Evolutionary conservation across 2,888 invertebrate species (phyloP), one percentile per base, ranked within the genome.

Genomic region (Lordiphosa fenestrarum): DNA sequence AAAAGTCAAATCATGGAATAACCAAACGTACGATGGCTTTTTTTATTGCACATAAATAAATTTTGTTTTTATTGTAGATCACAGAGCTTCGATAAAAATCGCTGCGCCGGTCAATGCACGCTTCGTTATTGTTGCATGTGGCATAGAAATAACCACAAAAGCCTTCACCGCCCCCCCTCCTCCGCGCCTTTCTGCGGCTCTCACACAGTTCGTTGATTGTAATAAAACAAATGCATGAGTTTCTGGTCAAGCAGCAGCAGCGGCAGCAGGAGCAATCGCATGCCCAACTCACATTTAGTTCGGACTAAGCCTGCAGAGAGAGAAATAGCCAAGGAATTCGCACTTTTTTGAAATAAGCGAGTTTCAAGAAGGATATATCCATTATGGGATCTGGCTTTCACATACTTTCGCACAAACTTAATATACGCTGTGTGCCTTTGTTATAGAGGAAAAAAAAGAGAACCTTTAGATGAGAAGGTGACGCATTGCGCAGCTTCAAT

Each of bases 81-180:
- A 67, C 50, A 69, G 66, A 73, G 56, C 65, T 64, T 65, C 76
- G 77, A 83, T 80, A 80, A 82, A 73, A 77, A 78, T 83, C 67
- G 66, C 55, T 48, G 60, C 49, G 62, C 6, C 63, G 60, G 72
- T 69, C 82, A 74, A 37, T 74, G 82, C 53, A 67, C 78, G 75
- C 69, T 35, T 51, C 55, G 48, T 23, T 46, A n/a, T 42, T 12
- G 25, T n/a, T 25, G 30, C 30, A 30, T 30, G 30, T 30, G 30
- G 7, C 30, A 30, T 30, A 30, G 30, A 30, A 30, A 30, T 30
- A 30, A 30, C 30, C 30, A 30, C 30, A 30, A 30, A 30, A 30
- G 30, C 23, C 25, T 23, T 12, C 21, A 25, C 21, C 19, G 10
- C 13, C 51, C 35, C 39, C 30, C 38, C 25, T 36, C 25, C 42